Evolutionary conservation across 1,140 invertebrate species (phyloP), one percentile per base, ranked within the genome.

Genomic region (Saccostrea glomerata): DNA sequence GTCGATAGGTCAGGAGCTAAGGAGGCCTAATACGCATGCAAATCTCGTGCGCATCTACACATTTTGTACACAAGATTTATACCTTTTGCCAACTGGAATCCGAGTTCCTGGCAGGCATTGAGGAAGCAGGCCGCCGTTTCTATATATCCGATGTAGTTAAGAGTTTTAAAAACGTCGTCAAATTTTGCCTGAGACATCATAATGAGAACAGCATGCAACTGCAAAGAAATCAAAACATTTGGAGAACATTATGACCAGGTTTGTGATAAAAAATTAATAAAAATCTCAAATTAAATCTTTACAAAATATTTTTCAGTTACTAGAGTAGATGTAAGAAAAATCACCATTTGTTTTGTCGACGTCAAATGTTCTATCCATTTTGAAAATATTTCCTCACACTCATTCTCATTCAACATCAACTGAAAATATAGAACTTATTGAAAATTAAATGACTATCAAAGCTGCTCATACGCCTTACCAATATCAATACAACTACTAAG

Each of bases 331-430:
- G 6, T 63, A 5, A 6, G n/a, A 17, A 60, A 20, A 63, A 58
- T 86, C 56, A 77, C 85, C 63, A 73, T 73, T 15, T 86, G 40
- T 36, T 73, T 86, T 15, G 30, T 25, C 13, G 66, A 66, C 23
- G 63, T 86, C 12, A 86, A 20, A 56, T 86, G 70, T 13, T 86
- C 85, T 86, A 77, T 86, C 85, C 85, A 86, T 30, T 86, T 86
- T 20, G 20, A 73, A 58, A 77, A 86, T 77, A 86, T 55, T 47
- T 86, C 85, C 54, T 47, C 36, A 55, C 63, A 86, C 47, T 86
- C 85, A 56, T 73, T 66, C 25, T 40, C 47, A 9, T 12, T 54
- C 36, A 86, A 56, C n/a, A 77, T 47, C 40, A 66, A 9, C 85
- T 86, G 47, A 77, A 86, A n/a, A n/a, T n/a, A 77, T 36, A 30